Evolutionary conservation across 2,888 invertebrate genomes (phyloP).

Genomic region (Amiota mariae): DNA sequence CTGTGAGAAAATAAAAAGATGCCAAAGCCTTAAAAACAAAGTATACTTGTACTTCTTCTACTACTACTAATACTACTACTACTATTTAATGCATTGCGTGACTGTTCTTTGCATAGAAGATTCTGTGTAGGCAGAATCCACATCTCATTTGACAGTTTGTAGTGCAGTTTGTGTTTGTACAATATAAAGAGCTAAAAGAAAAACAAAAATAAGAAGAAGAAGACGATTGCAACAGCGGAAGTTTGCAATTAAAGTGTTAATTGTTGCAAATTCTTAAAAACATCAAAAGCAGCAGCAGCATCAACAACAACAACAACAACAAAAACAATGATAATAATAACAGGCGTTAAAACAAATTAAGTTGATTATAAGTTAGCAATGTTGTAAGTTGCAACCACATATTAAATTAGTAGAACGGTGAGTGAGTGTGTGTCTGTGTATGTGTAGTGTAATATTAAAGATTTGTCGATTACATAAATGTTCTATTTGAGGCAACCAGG

Average conservation of each 20-base stretch:
- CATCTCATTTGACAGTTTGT: slow-evolving; percentile 27
- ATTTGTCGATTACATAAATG: no score
- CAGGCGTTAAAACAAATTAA: background rate
- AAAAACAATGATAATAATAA: background rate
- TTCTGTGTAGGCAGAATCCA: slow-evolving; percentile 15
- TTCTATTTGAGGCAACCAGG: no score
- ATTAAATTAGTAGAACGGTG: no score
- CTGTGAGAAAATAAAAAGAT: background rate
- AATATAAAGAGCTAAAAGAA: no score
- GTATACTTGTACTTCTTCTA: background rate
- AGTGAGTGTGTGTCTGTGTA: no score
- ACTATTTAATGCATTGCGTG: slow-evolving; percentile 29
- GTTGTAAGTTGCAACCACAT: background rate
- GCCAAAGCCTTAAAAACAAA: slow-evolving; percentile 1
- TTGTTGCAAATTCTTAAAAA: slow-evolving; percentile 64
- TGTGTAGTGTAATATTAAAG: no score
- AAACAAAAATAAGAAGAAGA: no score
- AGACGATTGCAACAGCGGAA: slow-evolving; percentile 50
- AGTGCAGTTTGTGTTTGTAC: slow-evolving; percentile 29
- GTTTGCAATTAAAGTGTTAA: slow-evolving; percentile 66
- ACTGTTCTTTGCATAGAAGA: slow-evolving; percentile 54
- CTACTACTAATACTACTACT: slow-evolving; percentile 28
- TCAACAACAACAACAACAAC: slow-evolving; percentile 5
- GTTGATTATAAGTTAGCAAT: background rate
- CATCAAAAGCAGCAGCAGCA: slow-evolving; percentile 1